Conservation (phyloP, 2,888 invertebrate genomes). For the Dinocampus coccinellae region DNA sequence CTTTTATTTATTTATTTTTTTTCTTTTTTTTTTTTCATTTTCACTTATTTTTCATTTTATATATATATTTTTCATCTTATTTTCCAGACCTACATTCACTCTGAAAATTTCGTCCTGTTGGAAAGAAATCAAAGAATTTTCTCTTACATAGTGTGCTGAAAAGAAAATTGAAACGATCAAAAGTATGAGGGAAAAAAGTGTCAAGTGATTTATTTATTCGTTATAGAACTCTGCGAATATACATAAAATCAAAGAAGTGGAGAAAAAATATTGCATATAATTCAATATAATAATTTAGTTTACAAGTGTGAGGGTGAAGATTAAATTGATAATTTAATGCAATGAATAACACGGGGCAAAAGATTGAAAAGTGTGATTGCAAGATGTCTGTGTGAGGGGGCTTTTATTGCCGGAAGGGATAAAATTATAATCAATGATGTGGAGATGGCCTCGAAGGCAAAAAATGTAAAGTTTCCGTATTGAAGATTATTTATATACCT, state of each 20-base stretch:
- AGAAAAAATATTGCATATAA: background rate
- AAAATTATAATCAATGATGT: background rate
- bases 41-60: background rate
- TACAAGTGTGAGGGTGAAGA: background rate
- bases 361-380: background rate
- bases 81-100: background rate
- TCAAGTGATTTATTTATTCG: background rate
- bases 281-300: background rate
- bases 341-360: background rate
- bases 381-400: background rate
- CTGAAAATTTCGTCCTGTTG: background rate
- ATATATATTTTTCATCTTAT: background rate
- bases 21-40: constrained; percentile 14
- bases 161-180: background rate
- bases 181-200: background rate
- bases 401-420: background rate
- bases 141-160: background rate
- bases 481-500: background rate
- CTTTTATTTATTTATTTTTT: constrained; percentile 10
- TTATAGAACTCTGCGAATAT: background rate
- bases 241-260: background rate
- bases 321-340: background rate
- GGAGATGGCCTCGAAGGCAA: background rate
- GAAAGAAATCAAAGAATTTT: constrained; percentile 3
- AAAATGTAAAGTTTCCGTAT: background rate